These are phyloP conservation scores for Chironomus striatipennis DNA, from an alignment of 1,140 invertebrate species.

Conservation along the genomic window DNA sequence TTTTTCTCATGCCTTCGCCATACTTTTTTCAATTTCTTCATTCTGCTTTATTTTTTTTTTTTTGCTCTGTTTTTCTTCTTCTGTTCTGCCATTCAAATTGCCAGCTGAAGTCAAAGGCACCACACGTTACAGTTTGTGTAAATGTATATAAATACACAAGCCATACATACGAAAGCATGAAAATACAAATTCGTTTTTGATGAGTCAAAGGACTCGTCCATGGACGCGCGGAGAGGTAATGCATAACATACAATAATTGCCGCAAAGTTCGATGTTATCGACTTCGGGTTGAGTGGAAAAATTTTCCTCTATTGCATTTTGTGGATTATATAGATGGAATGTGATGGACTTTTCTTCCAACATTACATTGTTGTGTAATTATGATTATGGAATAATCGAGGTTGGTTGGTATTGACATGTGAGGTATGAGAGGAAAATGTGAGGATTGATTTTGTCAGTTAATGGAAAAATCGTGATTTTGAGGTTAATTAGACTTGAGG, in stretches of 20 bases:
- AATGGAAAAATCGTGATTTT: too few species aligned
- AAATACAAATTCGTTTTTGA: neutral
- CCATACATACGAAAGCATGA: neutral
- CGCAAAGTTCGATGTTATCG: neutral
- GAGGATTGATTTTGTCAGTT: too few species aligned
- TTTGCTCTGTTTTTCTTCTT: neutral
- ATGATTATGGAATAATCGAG: too few species aligned
- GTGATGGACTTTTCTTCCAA: too few species aligned
- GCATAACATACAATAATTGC: neutral
- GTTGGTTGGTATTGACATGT: too few species aligned
- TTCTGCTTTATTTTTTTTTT: neutral
- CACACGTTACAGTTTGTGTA: neutral
- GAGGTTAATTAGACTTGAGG: too few species aligned
- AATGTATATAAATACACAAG: neutral
- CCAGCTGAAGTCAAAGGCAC: neutral
- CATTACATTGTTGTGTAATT: too few species aligned
- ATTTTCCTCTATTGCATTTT: too few species aligned
- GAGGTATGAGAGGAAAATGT: too few species aligned
- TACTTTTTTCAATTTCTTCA: neutral
- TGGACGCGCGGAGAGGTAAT: neutral
- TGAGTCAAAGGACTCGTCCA: slow-evolving; percentile 16
- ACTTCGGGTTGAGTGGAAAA: too few species aligned
- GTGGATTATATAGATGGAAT: too few species aligned
- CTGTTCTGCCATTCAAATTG: neutral
- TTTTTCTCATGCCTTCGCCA: neutral